A percentile compares a stretch with the other conserved stretches of the same genome.
phyloP scores from a whole-genome alignment of 2,888 invertebrate genomes.

The Drosophila mimetica region DNA sequence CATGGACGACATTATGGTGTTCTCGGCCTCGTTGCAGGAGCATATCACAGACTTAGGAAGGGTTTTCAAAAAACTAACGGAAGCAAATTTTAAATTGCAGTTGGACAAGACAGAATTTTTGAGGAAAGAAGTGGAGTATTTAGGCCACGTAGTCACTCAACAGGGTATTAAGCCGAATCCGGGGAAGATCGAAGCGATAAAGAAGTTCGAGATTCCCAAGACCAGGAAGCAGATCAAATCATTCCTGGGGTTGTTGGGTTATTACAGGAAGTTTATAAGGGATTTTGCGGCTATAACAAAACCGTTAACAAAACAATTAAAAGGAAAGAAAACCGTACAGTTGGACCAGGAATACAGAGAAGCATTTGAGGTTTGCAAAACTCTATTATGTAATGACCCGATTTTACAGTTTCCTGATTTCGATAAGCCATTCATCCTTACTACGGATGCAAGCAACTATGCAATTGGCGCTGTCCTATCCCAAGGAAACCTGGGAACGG shows the following conservation, averaged over 20 bases:
- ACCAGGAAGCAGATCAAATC: conserved; percentile 5
- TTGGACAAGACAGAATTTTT: too few relatives aligned
- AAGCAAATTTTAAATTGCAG: too few relatives aligned
- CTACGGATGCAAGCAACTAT: too few relatives aligned
- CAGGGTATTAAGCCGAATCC: not conserved
- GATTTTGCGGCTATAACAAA: conserved; percentile 3
- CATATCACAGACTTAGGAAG: too few relatives aligned
- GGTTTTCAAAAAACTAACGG: too few relatives aligned
- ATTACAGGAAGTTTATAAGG: conserved; percentile 8
- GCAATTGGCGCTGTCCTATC: not conserved
- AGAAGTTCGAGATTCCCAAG: conserved; percentile 2
- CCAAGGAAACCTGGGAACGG: too few relatives aligned
- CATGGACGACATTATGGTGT: too few relatives aligned
- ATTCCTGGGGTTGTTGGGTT: not conserved
- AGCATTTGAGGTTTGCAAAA: conserved; percentile 10
- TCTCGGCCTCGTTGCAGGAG: too few relatives aligned
- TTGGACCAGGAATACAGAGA: not conserved
- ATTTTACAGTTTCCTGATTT: too few relatives aligned
- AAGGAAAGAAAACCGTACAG: conserved; percentile 1
- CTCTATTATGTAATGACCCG: conserved; percentile 9
- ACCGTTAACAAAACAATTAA: conserved; percentile 4
- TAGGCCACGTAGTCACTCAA: too few relatives aligned
- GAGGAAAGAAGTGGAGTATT: too few relatives aligned
- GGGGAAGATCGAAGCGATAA: conserved; percentile 1
- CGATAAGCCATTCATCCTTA: too few relatives aligned